These are phyloP conservation scores for Gymnothorax reevesii DNA, from an alignment of 2,797 vertebrate species.

Conservation along the genomic window DNA sequence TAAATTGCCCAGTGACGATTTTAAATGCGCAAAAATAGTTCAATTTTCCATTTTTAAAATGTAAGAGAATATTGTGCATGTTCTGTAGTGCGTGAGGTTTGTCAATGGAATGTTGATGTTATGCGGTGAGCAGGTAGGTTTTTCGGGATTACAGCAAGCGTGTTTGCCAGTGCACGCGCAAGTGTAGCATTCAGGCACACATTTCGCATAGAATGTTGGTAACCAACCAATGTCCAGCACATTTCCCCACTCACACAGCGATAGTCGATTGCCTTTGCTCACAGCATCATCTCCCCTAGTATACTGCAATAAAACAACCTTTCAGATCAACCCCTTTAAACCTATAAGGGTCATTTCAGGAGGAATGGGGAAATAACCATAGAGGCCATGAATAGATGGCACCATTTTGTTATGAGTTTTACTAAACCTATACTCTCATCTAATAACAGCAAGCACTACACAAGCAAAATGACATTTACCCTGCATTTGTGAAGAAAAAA, in stretches of 20 bases:
- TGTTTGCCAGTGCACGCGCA: background rate
- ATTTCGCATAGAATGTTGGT: background rate
- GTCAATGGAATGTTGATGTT: slow-evolving; percentile 27
- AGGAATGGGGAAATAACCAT: background rate
- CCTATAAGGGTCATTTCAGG: background rate
- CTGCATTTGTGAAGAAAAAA: background rate
- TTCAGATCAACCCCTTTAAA: background rate
- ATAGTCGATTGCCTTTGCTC: background rate
- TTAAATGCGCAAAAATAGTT: too few species aligned
- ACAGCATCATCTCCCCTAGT: background rate
- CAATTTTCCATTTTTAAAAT: background rate
- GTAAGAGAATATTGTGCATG: background rate
- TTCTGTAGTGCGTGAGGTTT: background rate
- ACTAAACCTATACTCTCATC: slow-evolving; percentile 1
- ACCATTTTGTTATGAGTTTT: background rate
- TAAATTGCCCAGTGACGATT: background rate
- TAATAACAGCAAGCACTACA: background rate
- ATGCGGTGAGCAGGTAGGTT: slow-evolving; percentile 31
- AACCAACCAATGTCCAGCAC: too few species aligned
- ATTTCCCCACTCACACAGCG: slow-evolving; percentile 1
- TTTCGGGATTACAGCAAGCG: background rate
- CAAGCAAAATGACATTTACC: background rate
- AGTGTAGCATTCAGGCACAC: background rate
- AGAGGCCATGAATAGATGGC: background rate
- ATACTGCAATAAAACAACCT: background rate